These are phyloP conservation scores for Narcine bancroftii DNA, from an alignment of 2,113 vertebrate species.

Conservation along the genomic window DNA sequence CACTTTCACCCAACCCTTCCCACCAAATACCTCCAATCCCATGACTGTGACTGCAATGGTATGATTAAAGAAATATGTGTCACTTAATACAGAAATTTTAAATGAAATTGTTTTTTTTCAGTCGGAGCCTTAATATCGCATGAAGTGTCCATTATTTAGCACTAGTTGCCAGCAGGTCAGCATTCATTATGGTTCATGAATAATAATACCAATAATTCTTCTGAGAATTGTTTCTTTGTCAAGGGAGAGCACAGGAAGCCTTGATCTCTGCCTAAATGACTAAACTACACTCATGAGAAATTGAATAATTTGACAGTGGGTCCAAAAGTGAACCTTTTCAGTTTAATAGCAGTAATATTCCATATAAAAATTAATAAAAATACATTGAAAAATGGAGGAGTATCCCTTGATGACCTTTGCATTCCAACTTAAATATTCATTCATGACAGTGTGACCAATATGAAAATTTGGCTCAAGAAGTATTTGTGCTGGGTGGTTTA, in stretches of 20 bases:
- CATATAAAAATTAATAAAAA: constrained; percentile 1
- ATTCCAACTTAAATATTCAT: constrained; percentile 30
- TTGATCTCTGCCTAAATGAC: neutral
- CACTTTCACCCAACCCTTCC: too few species aligned
- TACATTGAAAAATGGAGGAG: neutral
- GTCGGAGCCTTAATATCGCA: neutral
- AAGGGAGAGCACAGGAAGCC: neutral
- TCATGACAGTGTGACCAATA: neutral
- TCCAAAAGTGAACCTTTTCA: neutral
- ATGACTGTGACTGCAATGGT: too few species aligned
- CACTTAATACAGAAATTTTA: neutral
- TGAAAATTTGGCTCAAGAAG: neutral
- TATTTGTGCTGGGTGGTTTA: constrained; percentile 17
- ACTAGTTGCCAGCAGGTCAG: neutral
- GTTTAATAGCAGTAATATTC: neutral
- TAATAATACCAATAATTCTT: neutral
- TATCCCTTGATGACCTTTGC: neutral
- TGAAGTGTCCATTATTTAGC: neutral
- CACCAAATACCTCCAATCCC: too few species aligned
- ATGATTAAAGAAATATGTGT: too few species aligned
- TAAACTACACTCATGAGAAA: neutral
- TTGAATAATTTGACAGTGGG: neutral
- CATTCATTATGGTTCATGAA: neutral
- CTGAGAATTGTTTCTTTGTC: neutral
- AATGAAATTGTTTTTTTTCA: constrained; percentile 1